These are phyloP conservation scores for Seladonia tumulorum DNA, from an alignment of 2,888 invertebrate species.

Conservation along the genomic window DNA sequence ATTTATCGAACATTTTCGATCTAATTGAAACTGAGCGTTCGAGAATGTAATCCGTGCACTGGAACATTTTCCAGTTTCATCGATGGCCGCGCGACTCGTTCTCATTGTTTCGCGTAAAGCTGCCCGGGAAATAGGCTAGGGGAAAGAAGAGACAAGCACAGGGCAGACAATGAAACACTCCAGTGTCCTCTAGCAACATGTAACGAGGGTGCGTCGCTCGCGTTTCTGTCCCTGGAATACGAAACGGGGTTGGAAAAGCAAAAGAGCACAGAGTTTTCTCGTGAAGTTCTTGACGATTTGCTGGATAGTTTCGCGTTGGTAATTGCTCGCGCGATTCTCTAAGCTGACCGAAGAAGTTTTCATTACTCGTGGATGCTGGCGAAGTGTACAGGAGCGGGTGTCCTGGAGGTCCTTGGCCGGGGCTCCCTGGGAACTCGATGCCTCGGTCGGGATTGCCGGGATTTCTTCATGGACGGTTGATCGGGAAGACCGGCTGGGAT, in stretches of 20 bases:
- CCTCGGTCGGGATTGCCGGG: constrained; percentile 81
- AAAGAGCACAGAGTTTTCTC: background rate
- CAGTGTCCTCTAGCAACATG: background rate
- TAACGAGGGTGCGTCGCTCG: background rate
- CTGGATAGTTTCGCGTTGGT: background rate
- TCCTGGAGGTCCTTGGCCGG: constrained; percentile 79
- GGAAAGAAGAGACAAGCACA: constrained; percentile 1
- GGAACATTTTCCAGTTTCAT: constrained; percentile 4
- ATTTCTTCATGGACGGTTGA: constrained; percentile 80
- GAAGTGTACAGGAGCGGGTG: constrained; percentile 81
- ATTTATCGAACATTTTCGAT: background rate
- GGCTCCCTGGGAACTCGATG: constrained; percentile 78
- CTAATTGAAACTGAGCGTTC: background rate
- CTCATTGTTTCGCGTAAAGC: background rate
- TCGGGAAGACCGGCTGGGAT: constrained; percentile 85
- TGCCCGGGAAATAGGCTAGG: background rate
- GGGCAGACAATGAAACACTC: background rate
- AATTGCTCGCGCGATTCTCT: background rate
- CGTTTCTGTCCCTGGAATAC: background rate
- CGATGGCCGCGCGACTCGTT: background rate
- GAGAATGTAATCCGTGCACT: background rate
- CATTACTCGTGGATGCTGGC: constrained; percentile 82
- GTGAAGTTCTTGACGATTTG: background rate
- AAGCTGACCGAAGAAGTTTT: background rate
- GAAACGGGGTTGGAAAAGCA: background rate